Conservation (phyloP, 1,140 invertebrate species). For the Formica selysi region DNA sequence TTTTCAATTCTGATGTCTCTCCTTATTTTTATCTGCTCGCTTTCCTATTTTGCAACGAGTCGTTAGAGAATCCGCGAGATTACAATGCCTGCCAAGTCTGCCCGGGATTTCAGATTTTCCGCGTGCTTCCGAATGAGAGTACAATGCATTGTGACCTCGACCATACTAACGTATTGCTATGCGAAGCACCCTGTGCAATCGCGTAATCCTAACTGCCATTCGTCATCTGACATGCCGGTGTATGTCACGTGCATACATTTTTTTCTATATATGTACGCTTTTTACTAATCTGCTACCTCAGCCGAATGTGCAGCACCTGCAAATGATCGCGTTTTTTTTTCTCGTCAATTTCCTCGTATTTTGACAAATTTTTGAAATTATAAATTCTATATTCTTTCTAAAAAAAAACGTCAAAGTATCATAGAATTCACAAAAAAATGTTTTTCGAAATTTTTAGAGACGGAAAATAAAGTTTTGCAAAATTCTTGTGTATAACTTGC, state of each 20-base stretch:
- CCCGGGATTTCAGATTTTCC: constrained; percentile 30
- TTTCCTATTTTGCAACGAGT: constrained; percentile 35
- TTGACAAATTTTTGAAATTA: background rate
- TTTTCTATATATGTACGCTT: background rate
- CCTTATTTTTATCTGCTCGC: constrained; percentile 15
- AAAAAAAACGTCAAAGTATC: background rate
- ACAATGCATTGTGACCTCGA: constrained; percentile 24
- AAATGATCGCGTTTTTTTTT: background rate
- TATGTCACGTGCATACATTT: constrained; percentile 24
- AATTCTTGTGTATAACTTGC: background rate
- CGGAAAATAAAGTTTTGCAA: background rate
- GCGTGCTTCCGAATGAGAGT: background rate
- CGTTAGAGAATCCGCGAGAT: background rate
- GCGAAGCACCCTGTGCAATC: constrained; percentile 12
- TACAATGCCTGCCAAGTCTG: constrained; percentile 33
- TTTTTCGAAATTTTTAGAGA: background rate
- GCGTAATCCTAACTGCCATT: constrained; percentile 10
- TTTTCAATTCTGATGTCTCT: background rate
- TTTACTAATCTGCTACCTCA: background rate
- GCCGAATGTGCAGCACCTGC: background rate
- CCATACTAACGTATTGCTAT: background rate
- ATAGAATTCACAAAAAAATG: background rate
- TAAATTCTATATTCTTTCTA: background rate
- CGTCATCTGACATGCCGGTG: background rate
- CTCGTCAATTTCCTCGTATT: background rate